A percentile compares a stretch with the other conserved stretches of the same genome.
These are phyloP conservation scores for Oreonectes daqikongensis DNA, from an alignment of 2,797 vertebrate genomes.

Conservation along the genomic window DNA sequence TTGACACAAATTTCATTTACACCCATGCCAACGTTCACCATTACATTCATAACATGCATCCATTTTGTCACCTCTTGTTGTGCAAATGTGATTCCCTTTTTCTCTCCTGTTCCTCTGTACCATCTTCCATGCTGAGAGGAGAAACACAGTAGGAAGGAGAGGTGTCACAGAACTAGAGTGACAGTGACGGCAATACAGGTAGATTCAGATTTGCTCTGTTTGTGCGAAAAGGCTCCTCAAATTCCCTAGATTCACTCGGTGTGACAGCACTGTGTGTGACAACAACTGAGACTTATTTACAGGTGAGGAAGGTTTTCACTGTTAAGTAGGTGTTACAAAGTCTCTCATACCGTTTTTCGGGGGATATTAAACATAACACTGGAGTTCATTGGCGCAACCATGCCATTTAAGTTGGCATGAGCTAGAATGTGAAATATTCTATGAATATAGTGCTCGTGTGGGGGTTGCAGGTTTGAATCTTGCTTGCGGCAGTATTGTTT, in stretches of 20 bases:
- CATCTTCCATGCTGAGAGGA: conserved; percentile 19
- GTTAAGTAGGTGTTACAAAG: background rate
- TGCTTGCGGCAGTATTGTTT: background rate
- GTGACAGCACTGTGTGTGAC: conserved; percentile 8
- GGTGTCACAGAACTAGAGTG: conserved; percentile 44
- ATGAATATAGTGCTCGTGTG: background rate
- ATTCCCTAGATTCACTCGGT: conserved; percentile 35
- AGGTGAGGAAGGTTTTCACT: conserved; percentile 12
- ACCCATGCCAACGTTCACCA: background rate
- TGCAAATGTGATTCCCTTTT: conserved; percentile 31
- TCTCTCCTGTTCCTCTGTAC: conserved; percentile 27
- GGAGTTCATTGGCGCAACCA: background rate
- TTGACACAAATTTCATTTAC: background rate
- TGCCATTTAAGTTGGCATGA: too few relatives aligned
- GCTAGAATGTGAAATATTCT: background rate
- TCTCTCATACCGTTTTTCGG: background rate
- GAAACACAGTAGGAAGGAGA: conserved; percentile 37
- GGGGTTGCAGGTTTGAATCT: background rate
- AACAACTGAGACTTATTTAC: conserved; percentile 39
- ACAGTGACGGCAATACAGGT: conserved; percentile 41
- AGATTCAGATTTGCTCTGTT: conserved; percentile 51
- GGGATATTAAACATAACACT: background rate
- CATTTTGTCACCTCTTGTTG: conserved; percentile 33
- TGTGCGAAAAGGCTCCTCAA: conserved; percentile 37
- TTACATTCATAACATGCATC: background rate